phyloP scores from a whole-genome alignment of 2,888 invertebrate genomes.

The Xylocampa areola region DNA sequence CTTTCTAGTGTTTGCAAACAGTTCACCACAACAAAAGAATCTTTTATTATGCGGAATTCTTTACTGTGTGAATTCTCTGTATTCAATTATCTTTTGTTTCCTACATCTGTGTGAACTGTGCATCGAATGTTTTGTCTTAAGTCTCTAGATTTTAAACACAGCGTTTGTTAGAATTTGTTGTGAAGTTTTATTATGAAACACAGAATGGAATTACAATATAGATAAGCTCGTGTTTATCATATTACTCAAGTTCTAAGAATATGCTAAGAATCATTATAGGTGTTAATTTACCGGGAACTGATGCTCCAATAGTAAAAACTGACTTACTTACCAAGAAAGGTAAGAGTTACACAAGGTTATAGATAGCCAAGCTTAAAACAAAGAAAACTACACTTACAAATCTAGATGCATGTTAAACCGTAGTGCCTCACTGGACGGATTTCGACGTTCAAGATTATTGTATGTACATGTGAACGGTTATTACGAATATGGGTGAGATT shows the following conservation, averaged over 20 bases:
- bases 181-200: constrained; percentile 30
- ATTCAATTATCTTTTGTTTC: constrained; percentile 53
- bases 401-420: too few species aligned
- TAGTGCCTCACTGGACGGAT: too few species aligned
- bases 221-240: constrained; percentile 6
- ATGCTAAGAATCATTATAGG: background rate
- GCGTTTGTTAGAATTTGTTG: constrained; percentile 19
- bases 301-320: background rate
- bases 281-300: background rate
- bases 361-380: background rate
- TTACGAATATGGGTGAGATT: too few species aligned
- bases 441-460: too few species aligned
- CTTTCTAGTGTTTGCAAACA: constrained; percentile 36
- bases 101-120: constrained; percentile 40
- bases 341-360: constrained; percentile 1
- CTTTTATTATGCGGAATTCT: constrained; percentile 49
- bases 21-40: constrained; percentile 50
- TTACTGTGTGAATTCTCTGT: constrained; percentile 43
- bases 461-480: too few species aligned
- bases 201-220: constrained; percentile 15
- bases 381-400: too few species aligned
- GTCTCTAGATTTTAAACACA: constrained; percentile 24
- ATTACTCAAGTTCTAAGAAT: constrained; percentile 6
- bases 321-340: background rate
- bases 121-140: constrained; percentile 39